Conservation (phyloP, 2,888 invertebrate species). For the Ophioninae sp. region DNA sequence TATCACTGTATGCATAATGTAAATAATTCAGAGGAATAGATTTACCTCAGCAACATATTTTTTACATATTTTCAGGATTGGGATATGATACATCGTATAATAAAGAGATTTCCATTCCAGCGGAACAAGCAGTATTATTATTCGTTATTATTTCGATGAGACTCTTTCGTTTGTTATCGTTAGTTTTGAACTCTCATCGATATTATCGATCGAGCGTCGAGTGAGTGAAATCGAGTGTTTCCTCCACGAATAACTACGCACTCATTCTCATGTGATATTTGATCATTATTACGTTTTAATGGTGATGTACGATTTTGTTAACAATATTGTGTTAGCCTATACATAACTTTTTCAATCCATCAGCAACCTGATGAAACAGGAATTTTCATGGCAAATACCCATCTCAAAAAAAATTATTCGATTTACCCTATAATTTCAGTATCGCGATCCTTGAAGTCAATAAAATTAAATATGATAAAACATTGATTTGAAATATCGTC, state of each 20-base stretch:
- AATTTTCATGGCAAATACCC: too few species aligned
- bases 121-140: constrained; percentile 18
- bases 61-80: constrained; percentile 27
- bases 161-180: constrained; percentile 31
- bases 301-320: not conserved
- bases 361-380: too few species aligned
- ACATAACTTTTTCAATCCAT: not conserved
- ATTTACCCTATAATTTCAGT: not conserved
- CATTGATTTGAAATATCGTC: too few species aligned
- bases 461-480: not conserved
- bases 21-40: too few species aligned
- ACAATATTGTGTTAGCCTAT: not conserved
- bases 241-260: constrained; percentile 23
- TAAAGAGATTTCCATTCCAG: constrained; percentile 46
- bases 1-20: too few species aligned
- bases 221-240: constrained; percentile 14
- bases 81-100: constrained; percentile 43
- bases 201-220: constrained; percentile 24
- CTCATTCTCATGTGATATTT: constrained; percentile 12
- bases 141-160: constrained; percentile 26
- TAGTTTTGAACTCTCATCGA: constrained; percentile 28
- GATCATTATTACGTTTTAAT: constrained; percentile 18
- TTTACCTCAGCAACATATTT: too few species aligned
- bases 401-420: too few species aligned
- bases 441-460: not conserved